Percentiles rank a stretch among this genome's conserved stretches.
Evolutionary conservation across 2,797 vertebrate genomes (phyloP).

Genomic region (Australoheros facetus): DNA sequence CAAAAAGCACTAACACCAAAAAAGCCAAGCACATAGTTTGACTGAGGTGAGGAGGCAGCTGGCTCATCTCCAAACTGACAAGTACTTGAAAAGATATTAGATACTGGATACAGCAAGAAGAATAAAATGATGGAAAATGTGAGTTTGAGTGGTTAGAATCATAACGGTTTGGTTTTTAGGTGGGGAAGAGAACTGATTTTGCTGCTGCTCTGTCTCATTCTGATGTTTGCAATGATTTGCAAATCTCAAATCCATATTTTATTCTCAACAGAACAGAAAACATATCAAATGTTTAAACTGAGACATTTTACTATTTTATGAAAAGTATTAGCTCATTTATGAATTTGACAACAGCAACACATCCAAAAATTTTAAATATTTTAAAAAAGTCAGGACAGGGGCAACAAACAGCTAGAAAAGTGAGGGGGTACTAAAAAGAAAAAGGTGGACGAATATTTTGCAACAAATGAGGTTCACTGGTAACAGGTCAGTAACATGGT

Average conservation of each 20-base stretch:
- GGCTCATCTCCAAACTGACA: constrained; percentile 58
- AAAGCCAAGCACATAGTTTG: constrained; percentile 39
- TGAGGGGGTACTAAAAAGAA: too few species aligned
- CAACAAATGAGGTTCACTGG: too few species aligned
- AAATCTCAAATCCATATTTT: neutral
- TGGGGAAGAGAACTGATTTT: neutral
- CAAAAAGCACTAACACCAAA: constrained; percentile 45
- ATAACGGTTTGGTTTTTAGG: neutral
- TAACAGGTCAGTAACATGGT: too few species aligned
- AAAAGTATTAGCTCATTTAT: too few species aligned
- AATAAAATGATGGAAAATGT: neutral
- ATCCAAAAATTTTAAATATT: too few species aligned
- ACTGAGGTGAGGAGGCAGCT: constrained; percentile 27
- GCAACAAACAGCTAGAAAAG: too few species aligned
- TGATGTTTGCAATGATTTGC: neutral
- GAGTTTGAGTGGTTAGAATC: neutral
- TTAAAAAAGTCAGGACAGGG: too few species aligned
- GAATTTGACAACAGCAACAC: too few species aligned
- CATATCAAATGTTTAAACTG: neutral
- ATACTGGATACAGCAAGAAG: neutral
- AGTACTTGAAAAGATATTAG: neutral
- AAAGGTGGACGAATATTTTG: too few species aligned
- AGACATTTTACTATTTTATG: neutral
- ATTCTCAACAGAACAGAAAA: neutral
- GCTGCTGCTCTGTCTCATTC: neutral